Conservation (phyloP, 53 echinoderm and acorn worm genomes). For the Patiria pectinifera region DNA sequence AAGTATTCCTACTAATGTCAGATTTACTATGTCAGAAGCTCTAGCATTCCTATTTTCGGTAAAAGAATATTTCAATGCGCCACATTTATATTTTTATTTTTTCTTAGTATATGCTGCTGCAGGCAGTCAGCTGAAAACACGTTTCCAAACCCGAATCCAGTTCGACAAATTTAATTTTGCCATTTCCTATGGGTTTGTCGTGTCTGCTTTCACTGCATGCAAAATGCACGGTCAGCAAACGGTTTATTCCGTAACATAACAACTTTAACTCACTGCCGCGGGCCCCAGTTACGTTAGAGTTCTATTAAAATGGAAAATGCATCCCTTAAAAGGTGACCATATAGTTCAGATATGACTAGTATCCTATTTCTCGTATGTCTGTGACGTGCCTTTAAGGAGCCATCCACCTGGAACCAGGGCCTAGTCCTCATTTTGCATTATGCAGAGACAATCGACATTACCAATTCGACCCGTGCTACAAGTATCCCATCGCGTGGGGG, state of each 20-base stretch:
- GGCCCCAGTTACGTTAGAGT: background rate
- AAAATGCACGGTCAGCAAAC: too few species aligned
- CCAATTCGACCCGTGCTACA: too few species aligned
- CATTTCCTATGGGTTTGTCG: background rate
- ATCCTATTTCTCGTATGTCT: background rate
- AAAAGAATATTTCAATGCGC: too few species aligned
- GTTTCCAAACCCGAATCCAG: background rate
- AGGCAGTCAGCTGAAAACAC: too few species aligned
- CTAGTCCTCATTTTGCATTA: background rate
- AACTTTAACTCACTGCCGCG: background rate
- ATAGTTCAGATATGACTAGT: background rate
- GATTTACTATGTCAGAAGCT: too few species aligned
- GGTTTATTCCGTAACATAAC: background rate
- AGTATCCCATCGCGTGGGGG: too few species aligned
- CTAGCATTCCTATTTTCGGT: too few species aligned
- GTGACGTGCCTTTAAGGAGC: background rate
- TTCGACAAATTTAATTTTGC: conserved; percentile 20
- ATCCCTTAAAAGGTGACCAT: background rate
- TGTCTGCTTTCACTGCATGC: background rate
- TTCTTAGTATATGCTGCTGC: too few species aligned
- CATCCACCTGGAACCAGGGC: background rate
- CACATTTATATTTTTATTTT: too few species aligned
- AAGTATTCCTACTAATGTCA: too few species aligned
- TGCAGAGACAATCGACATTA: background rate
- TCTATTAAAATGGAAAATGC: background rate